Conservation (phyloP, 2,888 invertebrate species). For the Celastrina argiolus region DNA sequence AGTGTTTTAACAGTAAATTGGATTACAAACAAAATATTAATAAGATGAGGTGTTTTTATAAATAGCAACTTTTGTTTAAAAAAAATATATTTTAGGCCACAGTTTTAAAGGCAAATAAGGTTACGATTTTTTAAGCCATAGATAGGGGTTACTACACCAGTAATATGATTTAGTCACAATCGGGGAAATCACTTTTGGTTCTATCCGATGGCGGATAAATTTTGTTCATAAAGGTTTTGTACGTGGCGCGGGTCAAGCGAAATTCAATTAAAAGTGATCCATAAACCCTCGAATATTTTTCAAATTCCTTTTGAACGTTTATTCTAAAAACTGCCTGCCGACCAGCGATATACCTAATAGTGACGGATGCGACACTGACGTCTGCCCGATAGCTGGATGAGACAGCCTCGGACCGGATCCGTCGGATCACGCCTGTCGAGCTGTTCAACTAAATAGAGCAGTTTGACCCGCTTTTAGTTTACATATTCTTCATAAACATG, state of each 20-base stretch:
- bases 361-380: constrained; percentile 35
- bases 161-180: background rate
- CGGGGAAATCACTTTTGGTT: background rate
- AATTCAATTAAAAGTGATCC: constrained; percentile 14
- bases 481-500: background rate
- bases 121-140: no score
- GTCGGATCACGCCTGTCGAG: constrained; percentile 37
- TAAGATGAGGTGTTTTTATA: no score
- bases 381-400: constrained; percentile 35
- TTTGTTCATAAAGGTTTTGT: constrained; percentile 22
- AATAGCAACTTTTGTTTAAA: no score
- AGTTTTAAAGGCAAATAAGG: no score
- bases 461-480: constrained; percentile 21
- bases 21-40: no score
- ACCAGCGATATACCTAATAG: constrained; percentile 32
- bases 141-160: background rate
- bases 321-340: constrained; percentile 24
- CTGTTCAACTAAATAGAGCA: constrained; percentile 27
- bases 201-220: constrained; percentile 5
- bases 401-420: constrained; percentile 36
- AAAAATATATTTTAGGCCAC: no score
- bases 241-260: constrained; percentile 6
- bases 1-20: no score
- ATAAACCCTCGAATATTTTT: constrained; percentile 16
- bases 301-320: constrained; percentile 17